Evolutionary conservation across 1,140 invertebrate genomes (phyloP).

Genomic region (Pararge aegeria): DNA sequence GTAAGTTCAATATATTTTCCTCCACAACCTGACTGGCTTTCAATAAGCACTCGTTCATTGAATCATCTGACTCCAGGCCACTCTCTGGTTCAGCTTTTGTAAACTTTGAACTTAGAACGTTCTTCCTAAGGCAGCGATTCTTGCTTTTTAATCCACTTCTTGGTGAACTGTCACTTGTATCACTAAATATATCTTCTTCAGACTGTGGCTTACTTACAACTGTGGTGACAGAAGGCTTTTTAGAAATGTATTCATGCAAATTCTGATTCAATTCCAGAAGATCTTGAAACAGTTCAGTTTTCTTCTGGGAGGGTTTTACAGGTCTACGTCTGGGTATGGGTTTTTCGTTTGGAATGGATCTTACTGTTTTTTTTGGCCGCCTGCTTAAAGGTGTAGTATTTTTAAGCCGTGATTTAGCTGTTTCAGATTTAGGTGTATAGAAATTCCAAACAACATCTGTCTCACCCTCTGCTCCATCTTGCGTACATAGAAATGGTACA

Average conservation of each 20-base stretch:
- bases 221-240: constrained; percentile 38
- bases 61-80: constrained; percentile 75
- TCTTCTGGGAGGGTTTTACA: constrained; percentile 51
- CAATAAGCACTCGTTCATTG: constrained; percentile 74
- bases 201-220: constrained; percentile 42
- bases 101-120: constrained; percentile 68
- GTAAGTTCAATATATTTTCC: constrained; percentile 51
- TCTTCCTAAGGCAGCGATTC: constrained; percentile 56
- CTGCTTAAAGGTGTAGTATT: constrained; percentile 66
- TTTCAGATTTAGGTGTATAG: constrained; percentile 66
- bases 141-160: constrained; percentile 49
- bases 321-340: constrained; percentile 53
- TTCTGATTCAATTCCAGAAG: constrained; percentile 71
- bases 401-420: constrained; percentile 36
- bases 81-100: constrained; percentile 54
- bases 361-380: constrained; percentile 49
- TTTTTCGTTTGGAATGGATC: constrained; percentile 56
- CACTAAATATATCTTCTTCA: constrained; percentile 68
- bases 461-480: constrained; percentile 73
- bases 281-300: constrained; percentile 63
- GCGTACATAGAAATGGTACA: constrained; percentile 75
- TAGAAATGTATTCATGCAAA: constrained; percentile 58
- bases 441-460: constrained; percentile 78
- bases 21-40: constrained; percentile 74
- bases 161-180: constrained; percentile 56